Percentiles rank a stretch among this genome's conserved stretches.
Evolutionary conservation across 2,797 vertebrate genomes (phyloP).

Genomic region (Triplophysa bombifrons): DNA sequence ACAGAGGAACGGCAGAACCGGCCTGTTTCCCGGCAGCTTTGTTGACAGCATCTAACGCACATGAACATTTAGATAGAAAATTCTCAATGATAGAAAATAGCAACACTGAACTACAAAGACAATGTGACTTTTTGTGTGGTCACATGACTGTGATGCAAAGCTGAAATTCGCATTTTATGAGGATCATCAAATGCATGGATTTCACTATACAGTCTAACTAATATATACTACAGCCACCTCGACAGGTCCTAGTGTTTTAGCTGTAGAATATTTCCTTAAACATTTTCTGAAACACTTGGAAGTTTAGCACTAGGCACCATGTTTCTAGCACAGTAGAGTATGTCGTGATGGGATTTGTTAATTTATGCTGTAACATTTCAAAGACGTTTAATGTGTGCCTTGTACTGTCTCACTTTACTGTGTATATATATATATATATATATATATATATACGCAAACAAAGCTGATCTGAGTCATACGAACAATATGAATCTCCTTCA

Average conservation of each 20-base stretch:
- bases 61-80: conserved; percentile 21
- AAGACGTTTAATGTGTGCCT: conserved; percentile 88
- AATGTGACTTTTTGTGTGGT: not conserved
- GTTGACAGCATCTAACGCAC: conserved; percentile 89
- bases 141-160: not conserved
- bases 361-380: conserved; percentile 78
- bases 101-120: conserved; percentile 28
- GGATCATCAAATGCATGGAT: conserved; percentile 33
- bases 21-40: conserved; percentile 97
- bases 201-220: conserved; percentile 7
- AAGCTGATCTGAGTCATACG: conserved; percentile 73
- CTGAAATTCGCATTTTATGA: not conserved
- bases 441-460: conserved; percentile 69
- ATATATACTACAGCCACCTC: conserved; percentile 26
- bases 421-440: conserved; percentile 58
- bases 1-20: conserved; percentile 95
- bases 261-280: conserved; percentile 3
- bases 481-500: conserved; percentile 81
- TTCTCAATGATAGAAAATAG: conserved; percentile 13
- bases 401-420: conserved; percentile 90
- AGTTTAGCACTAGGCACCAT: conserved; percentile 24
- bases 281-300: conserved; percentile 33
- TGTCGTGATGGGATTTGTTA: conserved; percentile 66
- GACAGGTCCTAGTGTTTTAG: not conserved
- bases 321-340: conserved; percentile 64